Conservation (phyloP, 2,888 invertebrate genomes). For the Drosophila nr. perissopoda region DNA sequence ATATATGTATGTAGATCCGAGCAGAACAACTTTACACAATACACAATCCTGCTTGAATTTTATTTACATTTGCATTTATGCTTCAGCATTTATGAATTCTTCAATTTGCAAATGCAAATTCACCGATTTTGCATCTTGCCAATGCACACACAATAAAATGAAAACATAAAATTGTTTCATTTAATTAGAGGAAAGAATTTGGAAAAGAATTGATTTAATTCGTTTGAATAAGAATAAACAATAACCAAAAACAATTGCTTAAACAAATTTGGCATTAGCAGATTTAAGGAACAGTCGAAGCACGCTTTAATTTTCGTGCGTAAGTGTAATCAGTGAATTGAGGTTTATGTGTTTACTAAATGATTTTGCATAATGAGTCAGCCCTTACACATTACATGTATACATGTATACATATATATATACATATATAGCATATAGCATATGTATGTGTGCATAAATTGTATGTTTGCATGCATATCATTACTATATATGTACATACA, state of each 20-base stretch:
- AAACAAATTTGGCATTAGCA: not conserved
- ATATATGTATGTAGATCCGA: too few species aligned
- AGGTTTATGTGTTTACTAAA: conserved; percentile 1
- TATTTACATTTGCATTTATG: not conserved
- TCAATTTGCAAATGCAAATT: not conserved
- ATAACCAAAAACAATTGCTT: not conserved
- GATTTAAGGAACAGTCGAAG: not conserved
- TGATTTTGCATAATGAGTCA: conserved; percentile 4
- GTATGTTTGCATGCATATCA: not conserved
- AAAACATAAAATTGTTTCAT: not conserved
- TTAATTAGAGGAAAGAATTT: not conserved
- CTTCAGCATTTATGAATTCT: not conserved
- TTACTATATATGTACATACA: not conserved
- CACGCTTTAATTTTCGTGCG: not conserved
- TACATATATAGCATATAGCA: too few species aligned
- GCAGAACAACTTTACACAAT: not conserved
- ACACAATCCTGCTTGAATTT: not conserved
- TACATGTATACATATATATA: not conserved
- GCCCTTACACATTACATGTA: not conserved
- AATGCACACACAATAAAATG: not conserved
- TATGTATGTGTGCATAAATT: not conserved
- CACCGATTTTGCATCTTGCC: not conserved
- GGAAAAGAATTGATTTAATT: not conserved
- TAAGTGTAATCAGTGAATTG: not conserved
- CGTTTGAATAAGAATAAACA: not conserved